A percentile compares a stretch with the other conserved stretches of the same genome.
Conservation (phyloP, 1,140 invertebrate genomes). For the Triops longicaudatus region DNA sequence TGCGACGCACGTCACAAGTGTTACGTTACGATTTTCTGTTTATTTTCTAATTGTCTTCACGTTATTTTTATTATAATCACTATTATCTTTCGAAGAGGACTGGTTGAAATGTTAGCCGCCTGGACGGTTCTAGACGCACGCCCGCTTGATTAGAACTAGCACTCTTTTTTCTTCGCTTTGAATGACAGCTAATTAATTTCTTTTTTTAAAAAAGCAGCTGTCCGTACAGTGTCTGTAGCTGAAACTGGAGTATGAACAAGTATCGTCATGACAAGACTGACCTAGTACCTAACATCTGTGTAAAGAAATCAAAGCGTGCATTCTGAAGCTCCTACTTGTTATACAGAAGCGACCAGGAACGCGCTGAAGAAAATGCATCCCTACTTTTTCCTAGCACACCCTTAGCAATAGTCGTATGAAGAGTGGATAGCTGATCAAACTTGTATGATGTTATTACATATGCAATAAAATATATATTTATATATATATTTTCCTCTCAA, state of each 20-base stretch:
- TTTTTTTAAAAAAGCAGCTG: neutral
- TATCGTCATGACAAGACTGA: neutral
- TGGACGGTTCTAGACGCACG: too few species aligned
- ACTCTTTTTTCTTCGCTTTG: neutral
- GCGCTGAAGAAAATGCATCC: too few species aligned
- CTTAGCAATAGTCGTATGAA: neutral
- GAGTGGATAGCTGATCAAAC: neutral
- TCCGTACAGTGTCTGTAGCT: neutral
- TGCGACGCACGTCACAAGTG: too few species aligned
- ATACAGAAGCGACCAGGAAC: too few species aligned
- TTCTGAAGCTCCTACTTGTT: neutral
- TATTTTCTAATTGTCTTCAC: neutral
- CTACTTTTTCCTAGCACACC: too few species aligned
- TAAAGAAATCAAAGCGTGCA: neutral
- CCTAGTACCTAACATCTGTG: neutral
- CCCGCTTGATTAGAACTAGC: neutral
- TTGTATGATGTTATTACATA: neutral
- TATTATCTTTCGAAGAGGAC: too few species aligned
- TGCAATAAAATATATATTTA: neutral
- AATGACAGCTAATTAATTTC: neutral
- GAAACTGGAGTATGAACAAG: constrained; percentile 1
- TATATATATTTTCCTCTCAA: neutral
- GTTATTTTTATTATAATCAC: too few species aligned
- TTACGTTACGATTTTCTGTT: neutral
- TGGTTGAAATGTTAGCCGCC: too few species aligned